phyloP scores from a whole-genome alignment of 2,113 vertebrate genomes.

The Numida meleagris region DNA sequence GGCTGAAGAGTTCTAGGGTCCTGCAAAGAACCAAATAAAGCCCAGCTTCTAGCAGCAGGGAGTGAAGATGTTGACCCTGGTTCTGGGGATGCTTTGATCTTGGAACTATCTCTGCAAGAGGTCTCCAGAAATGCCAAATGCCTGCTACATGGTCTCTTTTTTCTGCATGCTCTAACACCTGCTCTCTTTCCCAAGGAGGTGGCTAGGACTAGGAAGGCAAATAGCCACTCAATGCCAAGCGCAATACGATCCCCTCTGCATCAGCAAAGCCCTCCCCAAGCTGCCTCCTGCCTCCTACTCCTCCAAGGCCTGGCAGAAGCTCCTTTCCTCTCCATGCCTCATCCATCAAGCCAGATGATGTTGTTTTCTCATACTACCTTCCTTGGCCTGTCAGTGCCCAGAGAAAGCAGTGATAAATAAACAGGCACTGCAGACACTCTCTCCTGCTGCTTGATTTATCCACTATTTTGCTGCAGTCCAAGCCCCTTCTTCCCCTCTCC shows the following conservation, averaged over 20 bases:
- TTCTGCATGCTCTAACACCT: not conserved
- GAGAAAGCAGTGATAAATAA: constrained; percentile 73
- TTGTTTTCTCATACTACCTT: constrained; percentile 13
- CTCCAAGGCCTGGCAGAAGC: constrained; percentile 11
- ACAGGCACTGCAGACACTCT: constrained; percentile 37
- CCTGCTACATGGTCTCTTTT: not conserved
- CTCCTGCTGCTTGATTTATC: constrained; percentile 72
- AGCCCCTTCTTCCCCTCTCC: not conserved
- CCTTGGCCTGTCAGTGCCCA: constrained; percentile 22
- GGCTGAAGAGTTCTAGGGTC: not conserved
- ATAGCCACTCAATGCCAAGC: not conserved
- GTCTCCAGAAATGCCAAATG: not conserved
- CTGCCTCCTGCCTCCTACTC: constrained; percentile 7
- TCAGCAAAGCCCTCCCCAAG: not conserved
- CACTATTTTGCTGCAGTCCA: constrained; percentile 32
- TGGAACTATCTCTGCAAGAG: not conserved
- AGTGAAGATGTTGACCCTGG: not conserved
- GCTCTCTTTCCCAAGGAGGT: not conserved
- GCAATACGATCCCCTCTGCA: not conserved
- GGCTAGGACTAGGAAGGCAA: not conserved
- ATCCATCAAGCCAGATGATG: constrained; percentile 65
- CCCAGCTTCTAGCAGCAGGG: not conserved
- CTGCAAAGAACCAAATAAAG: not conserved
- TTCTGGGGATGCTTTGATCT: not conserved
- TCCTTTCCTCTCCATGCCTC: constrained; percentile 57